Conservation (phyloP, 2,797 vertebrate species). For the Pterois miles region DNA sequence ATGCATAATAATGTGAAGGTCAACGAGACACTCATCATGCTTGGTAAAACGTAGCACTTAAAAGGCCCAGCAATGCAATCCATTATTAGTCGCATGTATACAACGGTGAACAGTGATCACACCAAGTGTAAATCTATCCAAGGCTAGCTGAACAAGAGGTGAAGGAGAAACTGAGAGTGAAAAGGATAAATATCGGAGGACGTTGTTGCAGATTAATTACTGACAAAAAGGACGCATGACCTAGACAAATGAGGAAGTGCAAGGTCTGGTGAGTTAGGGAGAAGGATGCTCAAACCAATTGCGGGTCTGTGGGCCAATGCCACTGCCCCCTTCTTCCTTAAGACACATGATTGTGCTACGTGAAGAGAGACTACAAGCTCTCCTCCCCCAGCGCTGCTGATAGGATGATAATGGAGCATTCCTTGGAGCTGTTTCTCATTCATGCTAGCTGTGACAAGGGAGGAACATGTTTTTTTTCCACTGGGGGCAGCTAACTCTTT, state of each 20-base stretch:
- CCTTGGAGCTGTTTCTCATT: slow-evolving; percentile 77
- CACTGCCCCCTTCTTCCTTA: slow-evolving; percentile 36
- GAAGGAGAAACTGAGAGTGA: slow-evolving; percentile 75
- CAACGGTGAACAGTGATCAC: slow-evolving; percentile 64
- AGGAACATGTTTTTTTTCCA: slow-evolving; percentile 61
- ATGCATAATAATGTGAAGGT: slow-evolving; percentile 79
- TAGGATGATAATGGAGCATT: slow-evolving; percentile 81
- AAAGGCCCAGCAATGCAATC: slow-evolving; percentile 58
- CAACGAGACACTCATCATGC: slow-evolving; percentile 70
- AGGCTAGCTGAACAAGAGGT: slow-evolving; percentile 72
- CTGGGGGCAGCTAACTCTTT: slow-evolving; percentile 61
- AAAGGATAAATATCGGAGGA: slow-evolving; percentile 76
- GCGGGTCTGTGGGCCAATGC: slow-evolving; percentile 72
- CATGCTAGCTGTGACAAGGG: slow-evolving; percentile 75
- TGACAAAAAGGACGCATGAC: slow-evolving; percentile 79
- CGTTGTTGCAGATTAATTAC: slow-evolving; percentile 78
- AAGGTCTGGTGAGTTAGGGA: slow-evolving; percentile 70
- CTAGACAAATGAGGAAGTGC: slow-evolving; percentile 80
- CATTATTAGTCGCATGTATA: slow-evolving; percentile 64
- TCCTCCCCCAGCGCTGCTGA: slow-evolving; percentile 74
- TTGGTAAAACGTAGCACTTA: slow-evolving; percentile 60
- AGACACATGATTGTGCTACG: slow-evolving; percentile 68
- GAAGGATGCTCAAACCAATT: slow-evolving; percentile 68
- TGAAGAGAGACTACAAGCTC: slow-evolving; percentile 64
- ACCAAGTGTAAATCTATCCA: slow-evolving; percentile 71